Evolutionary conservation across 2,797 vertebrate species (phyloP), one percentile per base, ranked within the genome.

Genomic region (Atherinosoma microstoma): DNA sequence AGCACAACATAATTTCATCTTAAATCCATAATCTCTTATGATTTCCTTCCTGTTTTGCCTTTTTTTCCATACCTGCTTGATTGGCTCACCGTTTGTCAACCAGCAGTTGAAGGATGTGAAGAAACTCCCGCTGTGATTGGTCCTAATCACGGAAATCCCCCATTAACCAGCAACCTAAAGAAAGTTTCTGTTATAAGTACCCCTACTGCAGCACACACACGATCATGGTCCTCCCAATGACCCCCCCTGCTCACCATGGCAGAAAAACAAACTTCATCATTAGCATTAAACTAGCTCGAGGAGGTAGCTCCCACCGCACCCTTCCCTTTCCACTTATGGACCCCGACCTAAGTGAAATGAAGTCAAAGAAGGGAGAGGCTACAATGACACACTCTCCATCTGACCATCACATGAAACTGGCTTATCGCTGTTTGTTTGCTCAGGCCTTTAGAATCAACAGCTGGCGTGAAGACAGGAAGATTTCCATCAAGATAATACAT

Each of bases 401-500:
- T 6, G 70, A 82, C 67, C 81, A 78, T 90, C 85, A 84, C 66
- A 79, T 79, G 71, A 78, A 59, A 45, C 64, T 10, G 45, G 10
- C 66, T 76, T 72, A 79, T 79, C 70, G 70, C 70, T 70, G 34
- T 78, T 66, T 91, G 85, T 92, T 92, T 91, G 80, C 82, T 88
- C 90, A 91, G 91, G 89, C 87, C 71, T 73, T 70, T 24, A 40
- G 63, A 87, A 60, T 83, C 87, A 71, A 72, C 82, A 61, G 49
- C 69, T 67, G 68, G 66, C 66, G 30, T 83, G 87, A 90, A 76
- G 79, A 76, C 59, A 76, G 80, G 82, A 88, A 83, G 79, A 63
- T 77, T 87, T 83, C 49, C 63, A 84, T 87, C 80, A 88, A 79
- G 79, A 90, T 85, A 88, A 82, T 83, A 84, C 78, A 85, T 82